Evolutionary conservation across 2,888 invertebrate species (phyloP), one percentile per base, ranked within the genome.

Genomic region (Neoaliturus tenellus): DNA sequence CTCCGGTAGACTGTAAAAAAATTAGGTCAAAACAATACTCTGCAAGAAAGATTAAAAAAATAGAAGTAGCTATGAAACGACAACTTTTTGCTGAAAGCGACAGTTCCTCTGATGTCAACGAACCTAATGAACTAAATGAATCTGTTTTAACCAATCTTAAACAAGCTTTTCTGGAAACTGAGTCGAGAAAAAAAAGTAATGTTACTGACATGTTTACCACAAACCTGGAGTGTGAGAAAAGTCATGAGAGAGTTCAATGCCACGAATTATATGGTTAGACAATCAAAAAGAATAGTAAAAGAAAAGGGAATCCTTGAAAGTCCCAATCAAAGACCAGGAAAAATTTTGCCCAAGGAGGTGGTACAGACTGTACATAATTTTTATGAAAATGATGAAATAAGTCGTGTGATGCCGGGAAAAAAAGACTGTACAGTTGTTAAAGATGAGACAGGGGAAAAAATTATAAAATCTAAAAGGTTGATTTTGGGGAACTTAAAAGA

Each of bases 291-390:
- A 23, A 39, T 62, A 12, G n/a, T 81, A n/a, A 81, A 55, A 58
- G 81, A 62, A 81, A 81, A 81, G n/a, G 17, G 81, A 28, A 55
- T 81, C 33, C 39, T 81, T n/a, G 81, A 81, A 81, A 41, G 58
- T 33, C 81, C 81, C 0, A 58, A 58, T 35, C 39, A n/a, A 33
- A 81, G 41, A 81, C 81, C 81, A 81, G 81, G 81, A 6, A 81
- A 81, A 35, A 33, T 35, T 20, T 33, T 81, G 12, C 23, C 58
- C 5, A 28, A 25, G 33, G 31, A 81, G 41, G 25, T 41, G 14
- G 58, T 58, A 3, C 17, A 81, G 62, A 35, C 55, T 31, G 58
- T 81, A 31, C 81, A 58, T 33, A 23, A 2, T 8, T 48, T 81
- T 58, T 81, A 81, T 33, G 62, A 81, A 81, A 81, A 25, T 31